Evolutionary conservation across 2,113 vertebrate species (phyloP).

Genomic region (Glareola pratincola): DNA sequence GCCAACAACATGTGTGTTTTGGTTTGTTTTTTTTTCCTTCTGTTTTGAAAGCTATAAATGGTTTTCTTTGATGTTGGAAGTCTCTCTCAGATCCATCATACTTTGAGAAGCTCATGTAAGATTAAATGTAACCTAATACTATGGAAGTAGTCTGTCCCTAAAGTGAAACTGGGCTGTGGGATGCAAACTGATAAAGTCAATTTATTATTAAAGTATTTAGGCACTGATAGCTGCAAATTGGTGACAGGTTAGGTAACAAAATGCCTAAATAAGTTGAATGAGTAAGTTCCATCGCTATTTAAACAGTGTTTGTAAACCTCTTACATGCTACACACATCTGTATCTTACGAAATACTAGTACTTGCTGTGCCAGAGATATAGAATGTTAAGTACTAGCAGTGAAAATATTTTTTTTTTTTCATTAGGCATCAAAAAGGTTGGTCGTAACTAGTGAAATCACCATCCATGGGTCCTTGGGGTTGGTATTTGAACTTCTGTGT

Average conservation of each 20-base stretch:
- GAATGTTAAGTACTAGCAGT: not conserved
- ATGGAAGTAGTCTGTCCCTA: not conserved
- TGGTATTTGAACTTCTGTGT: not conserved
- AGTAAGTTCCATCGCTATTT: not conserved
- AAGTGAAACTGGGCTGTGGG: not conserved
- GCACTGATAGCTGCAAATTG: not conserved
- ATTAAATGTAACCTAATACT: not conserved
- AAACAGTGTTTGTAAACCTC: not conserved
- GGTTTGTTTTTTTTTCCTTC: not conserved
- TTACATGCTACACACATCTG: not conserved
- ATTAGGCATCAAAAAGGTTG: not conserved
- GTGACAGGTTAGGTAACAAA: not conserved
- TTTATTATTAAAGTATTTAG: not conserved
- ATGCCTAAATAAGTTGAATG: not conserved
- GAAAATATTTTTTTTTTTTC: not conserved
- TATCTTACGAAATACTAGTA: not conserved
- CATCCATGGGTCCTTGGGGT: not conserved
- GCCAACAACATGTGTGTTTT: not conserved
- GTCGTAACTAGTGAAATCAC: not conserved
- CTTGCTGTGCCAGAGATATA: not conserved
- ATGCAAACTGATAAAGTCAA: not conserved
- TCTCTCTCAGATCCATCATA: not conserved
- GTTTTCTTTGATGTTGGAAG: not conserved
- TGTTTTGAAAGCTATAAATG: not conserved
- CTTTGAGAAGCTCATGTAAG: not conserved